Conservation (phyloP, 2,888 invertebrate species). For the Nymphalis urticae region DNA sequence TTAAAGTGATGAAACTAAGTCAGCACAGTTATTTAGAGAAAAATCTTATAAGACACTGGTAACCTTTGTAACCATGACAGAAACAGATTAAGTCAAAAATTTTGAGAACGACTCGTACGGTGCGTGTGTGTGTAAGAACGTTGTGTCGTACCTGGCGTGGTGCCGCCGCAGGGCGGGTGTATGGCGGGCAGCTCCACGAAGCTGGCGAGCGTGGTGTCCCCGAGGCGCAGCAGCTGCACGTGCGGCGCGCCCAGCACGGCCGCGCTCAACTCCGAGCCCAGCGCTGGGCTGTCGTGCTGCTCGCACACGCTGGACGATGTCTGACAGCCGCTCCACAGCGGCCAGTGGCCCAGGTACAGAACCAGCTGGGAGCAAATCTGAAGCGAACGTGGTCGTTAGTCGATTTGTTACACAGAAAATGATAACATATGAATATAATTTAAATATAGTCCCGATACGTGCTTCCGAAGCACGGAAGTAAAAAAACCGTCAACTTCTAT, state of each 20-base stretch:
- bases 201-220: constrained; percentile 91
- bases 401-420: neutral
- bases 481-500: too few relatives aligned
- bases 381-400: neutral
- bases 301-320: constrained; percentile 95
- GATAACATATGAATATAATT: too few relatives aligned
- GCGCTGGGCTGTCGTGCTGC: constrained; percentile 91
- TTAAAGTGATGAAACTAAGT: neutral
- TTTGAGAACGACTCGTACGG: too few relatives aligned
- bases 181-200: constrained; percentile 93
- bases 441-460: too few relatives aligned
- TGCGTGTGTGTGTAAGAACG: too few relatives aligned
- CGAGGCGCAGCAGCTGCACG: constrained; percentile 91
- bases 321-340: constrained; percentile 94
- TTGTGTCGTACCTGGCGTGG: constrained; percentile 49
- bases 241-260: constrained; percentile 92
- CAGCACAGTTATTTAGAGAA: too few relatives aligned
- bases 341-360: constrained; percentile 96
- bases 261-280: constrained; percentile 88
- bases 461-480: too few relatives aligned
- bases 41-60: too few relatives aligned
- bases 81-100: too few relatives aligned
- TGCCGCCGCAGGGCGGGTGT: constrained; percentile 83
- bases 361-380: constrained; percentile 91
- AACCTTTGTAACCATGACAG: too few relatives aligned